A percentile compares a stretch with the other conserved stretches of the same genome.
phyloP scores from a whole-genome alignment of 2,797 vertebrate species.

The Channa striata region DNA sequence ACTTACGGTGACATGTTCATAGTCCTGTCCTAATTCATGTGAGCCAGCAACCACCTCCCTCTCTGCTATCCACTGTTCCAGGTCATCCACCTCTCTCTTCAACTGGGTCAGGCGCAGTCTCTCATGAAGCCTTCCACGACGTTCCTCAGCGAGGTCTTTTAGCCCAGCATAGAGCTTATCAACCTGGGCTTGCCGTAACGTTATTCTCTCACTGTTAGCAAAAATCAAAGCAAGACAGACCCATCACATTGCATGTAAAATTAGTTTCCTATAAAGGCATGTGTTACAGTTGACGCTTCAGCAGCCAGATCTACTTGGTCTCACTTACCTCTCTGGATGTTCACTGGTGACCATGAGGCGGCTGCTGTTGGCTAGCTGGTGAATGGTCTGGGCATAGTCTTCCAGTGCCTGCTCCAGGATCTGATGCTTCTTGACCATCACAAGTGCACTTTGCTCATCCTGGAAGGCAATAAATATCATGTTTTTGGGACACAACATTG shows the following conservation, averaged over 20 bases:
- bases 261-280: neutral
- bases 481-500: neutral
- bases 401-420: conserved; percentile 92
- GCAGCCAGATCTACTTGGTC: neutral
- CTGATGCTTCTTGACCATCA: conserved; percentile 95
- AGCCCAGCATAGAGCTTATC: conserved; percentile 93
- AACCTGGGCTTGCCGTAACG: conserved; percentile 91
- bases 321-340: conserved; percentile 91
- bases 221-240: conserved; percentile 2
- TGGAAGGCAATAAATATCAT: conserved; percentile 50
- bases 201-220: conserved; percentile 87
- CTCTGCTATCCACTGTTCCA: conserved; percentile 97
- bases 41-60: conserved; percentile 96
- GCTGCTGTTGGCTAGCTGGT: conserved; percentile 91
- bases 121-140: conserved; percentile 90
- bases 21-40: conserved; percentile 96
- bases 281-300: neutral
- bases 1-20: conserved; percentile 94
- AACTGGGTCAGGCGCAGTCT: conserved; percentile 93
- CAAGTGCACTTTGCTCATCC: conserved; percentile 93
- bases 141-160: conserved; percentile 93
- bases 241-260: neutral
- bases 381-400: conserved; percentile 92
- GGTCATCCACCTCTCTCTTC: conserved; percentile 93
- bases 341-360: conserved; percentile 90